Conservation (phyloP, 2,888 invertebrate species). For the Xiphydria camelus region DNA sequence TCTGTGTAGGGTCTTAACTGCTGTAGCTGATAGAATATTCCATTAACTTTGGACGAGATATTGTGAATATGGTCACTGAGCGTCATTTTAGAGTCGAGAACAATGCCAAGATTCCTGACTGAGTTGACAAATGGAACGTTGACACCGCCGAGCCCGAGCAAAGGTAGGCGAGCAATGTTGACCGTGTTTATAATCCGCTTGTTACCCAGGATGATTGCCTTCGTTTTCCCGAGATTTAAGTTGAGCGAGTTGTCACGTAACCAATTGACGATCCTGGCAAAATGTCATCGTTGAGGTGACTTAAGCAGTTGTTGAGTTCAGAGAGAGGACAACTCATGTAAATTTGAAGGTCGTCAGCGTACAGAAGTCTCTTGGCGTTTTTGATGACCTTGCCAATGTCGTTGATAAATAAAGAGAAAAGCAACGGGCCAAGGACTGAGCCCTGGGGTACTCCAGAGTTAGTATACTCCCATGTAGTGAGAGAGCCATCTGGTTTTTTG, state of each 20-base stretch:
- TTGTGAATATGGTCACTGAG: slow-evolving; percentile 2
- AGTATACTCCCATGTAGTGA: not conserved
- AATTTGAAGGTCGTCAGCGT: slow-evolving; percentile 2
- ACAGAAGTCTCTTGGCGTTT: not conserved
- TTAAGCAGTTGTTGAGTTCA: not conserved
- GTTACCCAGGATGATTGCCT: too few species aligned
- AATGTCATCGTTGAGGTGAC: not conserved
- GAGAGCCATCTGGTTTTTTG: not conserved
- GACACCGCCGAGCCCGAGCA: too few species aligned
- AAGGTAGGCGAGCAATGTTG: too few species aligned
- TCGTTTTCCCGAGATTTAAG: slow-evolving; percentile 1
- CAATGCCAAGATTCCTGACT: slow-evolving; percentile 7
- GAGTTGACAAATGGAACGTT: not conserved
- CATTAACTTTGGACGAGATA: slow-evolving; percentile 3
- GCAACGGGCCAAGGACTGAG: not conserved
- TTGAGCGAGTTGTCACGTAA: not conserved
- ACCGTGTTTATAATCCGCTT: too few species aligned
- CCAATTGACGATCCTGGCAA: not conserved
- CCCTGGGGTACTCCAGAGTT: not conserved
- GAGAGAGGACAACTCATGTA: not conserved
- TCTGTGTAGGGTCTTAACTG: slow-evolving; percentile 1
- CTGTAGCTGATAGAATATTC: slow-evolving; percentile 3
- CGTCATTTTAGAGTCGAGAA: slow-evolving; percentile 9
- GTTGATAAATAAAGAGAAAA: not conserved
- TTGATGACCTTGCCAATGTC: not conserved